Evolutionary conservation across 2,888 invertebrate species (phyloP), one percentile per base, ranked within the genome.

Genomic region (Cerceris rybyensis): DNA sequence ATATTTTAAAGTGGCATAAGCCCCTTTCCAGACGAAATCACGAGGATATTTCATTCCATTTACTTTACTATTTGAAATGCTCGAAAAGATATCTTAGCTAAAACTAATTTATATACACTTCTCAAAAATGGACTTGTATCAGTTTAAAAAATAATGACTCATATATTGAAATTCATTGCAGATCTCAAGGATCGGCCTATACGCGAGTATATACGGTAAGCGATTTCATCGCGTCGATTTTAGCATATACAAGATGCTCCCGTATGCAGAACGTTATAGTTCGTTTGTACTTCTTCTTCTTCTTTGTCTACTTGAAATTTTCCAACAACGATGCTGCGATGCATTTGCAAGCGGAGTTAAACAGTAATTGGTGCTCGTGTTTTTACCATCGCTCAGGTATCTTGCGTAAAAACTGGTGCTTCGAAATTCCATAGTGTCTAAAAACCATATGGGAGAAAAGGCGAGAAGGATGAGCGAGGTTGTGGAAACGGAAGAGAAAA

Each of bases 171-270:
- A 28, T 28, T 28, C 28, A 28, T 28, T 28, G 28, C 28, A 28
- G 28, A 28, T 28, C 28, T 28, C 28, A 28, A 28, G 28, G 28
- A 28, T 57, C 66, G 64, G 55, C 73, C 67, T 78, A 78, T n/a
- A 8, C 43, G 57, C 78, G 78, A 78, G 70, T 78, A 78, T 78
- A 65, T 68, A 70, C 74, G 80, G 54, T 74, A 80, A 43, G 50
- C 28, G 55, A 78, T 65, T 69, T 81, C 75, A 54, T 55, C 58
- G 64, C 60, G 63, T 75, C 69, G 50, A 55, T 69, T 70, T 64
- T 67, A 72, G 49, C 61, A 58, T 81, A 28, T 28, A 74, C 81
- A 83, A 83, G 81, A 84, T 81, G 81, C 78, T 78, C 81, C 75
- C 71, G 83, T 61, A 68, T 78, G 74, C 79, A 80, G 68, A 77